Conservation (phyloP, 2,113 vertebrate species). For the Mus spicilegus region DNA sequence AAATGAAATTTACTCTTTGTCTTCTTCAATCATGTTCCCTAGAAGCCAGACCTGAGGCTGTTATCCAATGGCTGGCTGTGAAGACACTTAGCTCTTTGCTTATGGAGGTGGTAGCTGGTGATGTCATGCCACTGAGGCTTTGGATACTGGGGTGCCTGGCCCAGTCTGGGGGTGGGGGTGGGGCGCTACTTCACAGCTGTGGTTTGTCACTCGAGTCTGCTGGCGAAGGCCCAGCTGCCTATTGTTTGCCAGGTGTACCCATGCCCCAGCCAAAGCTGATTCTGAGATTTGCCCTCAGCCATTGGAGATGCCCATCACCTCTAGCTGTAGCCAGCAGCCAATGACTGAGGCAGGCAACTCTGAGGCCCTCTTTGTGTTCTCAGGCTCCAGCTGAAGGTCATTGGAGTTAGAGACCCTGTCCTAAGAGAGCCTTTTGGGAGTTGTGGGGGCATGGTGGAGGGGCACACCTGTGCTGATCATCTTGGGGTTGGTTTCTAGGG, state of each 20-base stretch:
- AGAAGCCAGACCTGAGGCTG: neutral
- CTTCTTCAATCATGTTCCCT: neutral
- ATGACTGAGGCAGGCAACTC: neutral
- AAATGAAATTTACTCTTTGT: neutral
- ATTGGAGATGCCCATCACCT: neutral
- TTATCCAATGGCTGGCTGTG: neutral
- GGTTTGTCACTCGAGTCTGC: rapidly evolving
- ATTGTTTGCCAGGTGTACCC: too few species aligned
- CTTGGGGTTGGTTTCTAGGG: neutral
- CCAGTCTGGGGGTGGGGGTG: too few species aligned
- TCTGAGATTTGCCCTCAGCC: neutral
- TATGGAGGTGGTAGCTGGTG: neutral
- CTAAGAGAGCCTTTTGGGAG: neutral
- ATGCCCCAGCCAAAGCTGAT: neutral
- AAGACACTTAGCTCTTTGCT: neutral
- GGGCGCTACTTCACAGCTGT: neutral
- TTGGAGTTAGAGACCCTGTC: neutral
- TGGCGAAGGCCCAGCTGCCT: rapidly evolving
- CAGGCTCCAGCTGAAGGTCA: rapidly evolving
- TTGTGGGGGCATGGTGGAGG: too few species aligned
- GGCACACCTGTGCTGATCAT: too few species aligned
- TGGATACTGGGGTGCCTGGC: neutral
- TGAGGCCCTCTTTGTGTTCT: neutral
- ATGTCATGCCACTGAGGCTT: neutral
- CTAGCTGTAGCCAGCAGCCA: neutral